Conservation (phyloP, 2,797 vertebrate genomes). For the Lithobates pipiens region DNA sequence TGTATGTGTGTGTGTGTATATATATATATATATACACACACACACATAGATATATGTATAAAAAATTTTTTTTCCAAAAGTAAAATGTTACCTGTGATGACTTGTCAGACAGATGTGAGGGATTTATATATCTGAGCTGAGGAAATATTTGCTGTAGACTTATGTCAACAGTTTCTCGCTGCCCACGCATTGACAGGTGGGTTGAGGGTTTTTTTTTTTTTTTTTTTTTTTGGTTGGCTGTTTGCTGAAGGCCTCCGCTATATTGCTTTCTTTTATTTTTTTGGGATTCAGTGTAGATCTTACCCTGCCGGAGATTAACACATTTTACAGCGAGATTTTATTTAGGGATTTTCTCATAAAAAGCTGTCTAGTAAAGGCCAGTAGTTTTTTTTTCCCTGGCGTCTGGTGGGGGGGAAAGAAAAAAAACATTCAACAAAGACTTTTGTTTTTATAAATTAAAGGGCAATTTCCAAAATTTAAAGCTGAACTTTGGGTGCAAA, state of each 20-base stretch:
- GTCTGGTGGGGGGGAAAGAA: no score
- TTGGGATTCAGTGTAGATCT: constrained; percentile 12
- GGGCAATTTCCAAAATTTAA: no score
- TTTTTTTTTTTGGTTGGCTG: constrained; percentile 4
- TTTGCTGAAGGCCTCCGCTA: constrained; percentile 47
- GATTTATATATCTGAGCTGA: constrained; percentile 37
- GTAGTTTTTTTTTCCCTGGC: not conserved
- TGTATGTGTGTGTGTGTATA: no score
- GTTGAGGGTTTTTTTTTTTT: not conserved
- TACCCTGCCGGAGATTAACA: constrained; percentile 38
- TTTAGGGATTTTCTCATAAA: constrained; percentile 32
- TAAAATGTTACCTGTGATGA: constrained; percentile 48
- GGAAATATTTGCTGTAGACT: constrained; percentile 51
- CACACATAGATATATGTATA: no score
- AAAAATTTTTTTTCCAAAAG: constrained; percentile 18
- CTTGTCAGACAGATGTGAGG: constrained; percentile 35
- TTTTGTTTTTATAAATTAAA: no score
- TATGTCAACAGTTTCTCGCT: constrained; percentile 36
- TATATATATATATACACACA: no score
- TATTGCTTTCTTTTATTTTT: constrained; percentile 30
- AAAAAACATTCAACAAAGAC: no score
- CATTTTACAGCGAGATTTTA: constrained; percentile 20
- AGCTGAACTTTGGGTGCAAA: no score
- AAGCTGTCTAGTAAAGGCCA: constrained; percentile 10
- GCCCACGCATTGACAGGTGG: constrained; percentile 8